These are phyloP conservation scores for Sphaerophoria taeniata DNA, from an alignment of 2,888 invertebrate genomes.

Conservation along the genomic window DNA sequence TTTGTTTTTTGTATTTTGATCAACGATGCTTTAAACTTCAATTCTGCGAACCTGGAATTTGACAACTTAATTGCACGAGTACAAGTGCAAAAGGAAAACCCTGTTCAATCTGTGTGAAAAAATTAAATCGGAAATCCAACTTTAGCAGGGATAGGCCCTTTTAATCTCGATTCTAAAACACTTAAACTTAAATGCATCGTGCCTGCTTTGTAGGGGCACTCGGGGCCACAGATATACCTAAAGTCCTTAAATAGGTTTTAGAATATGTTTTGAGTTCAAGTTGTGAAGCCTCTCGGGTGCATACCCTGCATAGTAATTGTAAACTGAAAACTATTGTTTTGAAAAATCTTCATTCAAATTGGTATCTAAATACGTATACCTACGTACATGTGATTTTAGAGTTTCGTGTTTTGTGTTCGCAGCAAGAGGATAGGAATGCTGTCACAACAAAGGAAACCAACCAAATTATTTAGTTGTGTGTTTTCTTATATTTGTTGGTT, in stretches of 20 bases:
- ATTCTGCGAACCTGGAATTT: too few relatives aligned
- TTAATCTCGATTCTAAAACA: not conserved
- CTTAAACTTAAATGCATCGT: not conserved
- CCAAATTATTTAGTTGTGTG: constrained; percentile 7
- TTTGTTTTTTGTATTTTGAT: too few relatives aligned
- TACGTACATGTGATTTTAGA: not conserved
- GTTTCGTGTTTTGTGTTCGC: not conserved
- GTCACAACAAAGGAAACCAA: constrained; percentile 1
- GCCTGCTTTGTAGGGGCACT: not conserved
- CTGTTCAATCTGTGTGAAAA: too few relatives aligned
- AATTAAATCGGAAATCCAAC: too few relatives aligned
- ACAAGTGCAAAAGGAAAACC: too few relatives aligned
- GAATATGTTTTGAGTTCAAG: constrained; percentile 15
- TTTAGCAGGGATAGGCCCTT: too few relatives aligned
- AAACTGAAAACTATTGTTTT: constrained; percentile 3
- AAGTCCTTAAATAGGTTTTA: constrained; percentile 13
- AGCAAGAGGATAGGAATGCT: not conserved
- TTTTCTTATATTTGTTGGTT: not conserved
- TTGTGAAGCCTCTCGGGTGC: constrained; percentile 13
- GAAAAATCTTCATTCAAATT: constrained; percentile 17
- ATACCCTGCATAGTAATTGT: not conserved
- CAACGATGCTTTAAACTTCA: too few relatives aligned
- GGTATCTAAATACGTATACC: too few relatives aligned
- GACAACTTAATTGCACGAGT: too few relatives aligned
- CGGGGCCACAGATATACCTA: not conserved